phyloP scores from a whole-genome alignment of 2,113 vertebrate genomes.

The Fregetta grallaria region DNA sequence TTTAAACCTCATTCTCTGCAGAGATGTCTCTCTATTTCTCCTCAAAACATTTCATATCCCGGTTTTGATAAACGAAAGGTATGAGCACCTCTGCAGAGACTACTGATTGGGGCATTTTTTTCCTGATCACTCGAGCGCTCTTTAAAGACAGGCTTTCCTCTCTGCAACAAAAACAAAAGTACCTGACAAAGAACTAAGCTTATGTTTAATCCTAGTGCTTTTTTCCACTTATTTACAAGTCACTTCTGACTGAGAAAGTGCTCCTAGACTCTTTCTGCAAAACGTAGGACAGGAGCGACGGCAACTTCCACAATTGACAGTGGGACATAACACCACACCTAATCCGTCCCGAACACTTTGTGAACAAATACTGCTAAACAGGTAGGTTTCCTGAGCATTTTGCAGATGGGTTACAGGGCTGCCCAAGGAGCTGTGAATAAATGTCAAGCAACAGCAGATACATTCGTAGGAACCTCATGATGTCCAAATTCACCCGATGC shows the following conservation, averaged over 20 bases:
- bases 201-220: background rate
- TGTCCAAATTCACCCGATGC: background rate
- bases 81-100: background rate
- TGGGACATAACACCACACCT: accelerated
- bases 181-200: background rate
- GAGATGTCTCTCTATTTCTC: background rate
- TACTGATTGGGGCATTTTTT: background rate
- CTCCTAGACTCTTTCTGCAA: background rate
- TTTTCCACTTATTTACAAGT: background rate
- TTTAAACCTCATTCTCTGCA: background rate
- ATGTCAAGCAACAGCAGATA: accelerated
- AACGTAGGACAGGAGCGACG: accelerated
- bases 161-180: background rate
- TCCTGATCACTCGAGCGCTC: background rate
- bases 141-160: background rate
- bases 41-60: background rate
- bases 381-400: background rate
- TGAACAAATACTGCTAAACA: accelerated
- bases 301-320: too few relatives aligned
- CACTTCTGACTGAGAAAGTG: background rate
- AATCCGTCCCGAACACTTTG: accelerated
- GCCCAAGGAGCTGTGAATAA: background rate
- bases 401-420: background rate
- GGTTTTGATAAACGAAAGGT: background rate
- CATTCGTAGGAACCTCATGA: background rate